Evolutionary conservation across 2,797 vertebrate species (phyloP), one percentile per base, ranked within the genome.

Genomic region (Staurois parvus): DNA sequence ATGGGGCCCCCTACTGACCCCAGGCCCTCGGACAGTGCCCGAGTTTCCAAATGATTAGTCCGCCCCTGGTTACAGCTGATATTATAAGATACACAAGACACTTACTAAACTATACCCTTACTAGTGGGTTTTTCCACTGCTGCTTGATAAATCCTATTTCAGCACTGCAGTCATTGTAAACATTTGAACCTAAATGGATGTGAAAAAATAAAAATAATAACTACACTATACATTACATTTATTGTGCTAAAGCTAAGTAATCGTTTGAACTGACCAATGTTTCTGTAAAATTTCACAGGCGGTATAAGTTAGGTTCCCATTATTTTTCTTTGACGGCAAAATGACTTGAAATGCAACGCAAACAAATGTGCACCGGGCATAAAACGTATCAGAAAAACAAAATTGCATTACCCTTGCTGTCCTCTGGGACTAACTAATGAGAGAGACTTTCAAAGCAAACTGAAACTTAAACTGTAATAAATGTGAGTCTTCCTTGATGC

Each of bases 391-490:
- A 62, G n/a, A 73, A 76, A 34, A 81, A 85, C 32, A 28, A 74
- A 85, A 62, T 66, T 73, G 69, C 40, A 79, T 79, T 85, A 66
- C 26, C 69, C 28, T 75, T 30, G 29, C 81, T 56, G 42, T 74
- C 84, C 76, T 34, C 28, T 6, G 84, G 84, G 84, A 79, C 24
- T 26, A 21, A 34, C 76, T 79, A 85, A 85, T 68, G 72, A 80
- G 72, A 80, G 24, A 56, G 72, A 69, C 64, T 26, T 85, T 69
- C 72, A 30, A 85, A 81, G 78, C 78, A 85, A 81, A 85, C 64
- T 64, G 45, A 76, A 80, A 81, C 32, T 62, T 85, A 85, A 85
- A 76, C 78, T 81, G 64, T 68, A 81, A 81, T 70, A 73, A 80
- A 85, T 69, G 77, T 69, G 77, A 85, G 30, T 52, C 52, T 52